Evolutionary conservation across 1,140 invertebrate genomes (phyloP), one percentile per base, ranked within the genome.

Genomic region (Trachymyrmex cornetzi): DNA sequence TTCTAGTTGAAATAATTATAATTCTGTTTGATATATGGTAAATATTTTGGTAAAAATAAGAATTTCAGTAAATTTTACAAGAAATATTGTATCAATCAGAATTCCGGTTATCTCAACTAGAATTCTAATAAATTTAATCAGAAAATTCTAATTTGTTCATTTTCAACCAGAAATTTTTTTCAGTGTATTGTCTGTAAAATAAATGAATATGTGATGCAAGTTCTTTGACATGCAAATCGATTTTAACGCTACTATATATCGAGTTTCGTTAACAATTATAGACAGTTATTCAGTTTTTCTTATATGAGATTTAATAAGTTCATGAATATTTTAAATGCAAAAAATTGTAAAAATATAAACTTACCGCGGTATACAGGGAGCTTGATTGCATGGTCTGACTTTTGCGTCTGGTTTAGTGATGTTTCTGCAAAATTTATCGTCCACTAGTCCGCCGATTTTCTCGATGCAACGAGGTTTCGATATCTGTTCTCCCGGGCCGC

Each of bases 401-500:
- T 92, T 93, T 38, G 77, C 87, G n/a, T 89, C 87, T 16, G 91
- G 93, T 71, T 90, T 93, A 12, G 63, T 66, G n/a, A 91, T 67
- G 16, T 87, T 87, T 44, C 77, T 89, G 82, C 94, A 94, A 64
- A 90, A 93, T n/a, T 53, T 90, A 44, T 94, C 91, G 57, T 94
- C 94, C 1, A 94, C 94, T 30, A 92, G 30, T 2, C 94, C 94
- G 19, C 92, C 92, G 14, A 90, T 75, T 67, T 89, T 88, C 88
- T 94, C 94, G 16, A 92, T 67, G 86, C 94, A 94, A 38, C 90
- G 91, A n/a, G 94, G 88, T 50, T 91, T 86, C n/a, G 93, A 90
- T 59, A 96, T 89, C 89, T 95, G 92, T 34, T 90, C 94, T 93
- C 96, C 96, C 87, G 95, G 95, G n/a, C 96, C 96, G 93, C 96